phyloP scores from a whole-genome alignment of 1,140 invertebrate genomes.

The Orchesella cincta region DNA sequence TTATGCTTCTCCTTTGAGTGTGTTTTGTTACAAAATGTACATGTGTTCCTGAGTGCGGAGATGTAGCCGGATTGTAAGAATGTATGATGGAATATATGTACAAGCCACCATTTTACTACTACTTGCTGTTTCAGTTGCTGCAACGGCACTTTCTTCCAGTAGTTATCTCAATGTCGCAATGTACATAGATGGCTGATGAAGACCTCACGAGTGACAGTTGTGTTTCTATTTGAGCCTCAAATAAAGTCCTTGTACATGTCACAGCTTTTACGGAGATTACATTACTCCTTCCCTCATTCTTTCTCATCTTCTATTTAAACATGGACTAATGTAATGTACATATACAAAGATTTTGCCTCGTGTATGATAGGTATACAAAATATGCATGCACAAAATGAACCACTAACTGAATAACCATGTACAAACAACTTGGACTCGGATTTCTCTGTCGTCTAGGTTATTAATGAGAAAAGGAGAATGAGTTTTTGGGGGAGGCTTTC shows the following conservation, averaged over 20 bases:
- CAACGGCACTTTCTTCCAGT: not conserved
- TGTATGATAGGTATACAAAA: too few species aligned
- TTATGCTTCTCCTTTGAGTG: conserved; percentile 4
- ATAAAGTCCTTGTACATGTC: not conserved
- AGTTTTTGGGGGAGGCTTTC: too few species aligned
- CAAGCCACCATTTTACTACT: not conserved
- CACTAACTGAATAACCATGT: too few species aligned
- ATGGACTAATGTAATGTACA: not conserved
- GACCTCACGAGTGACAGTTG: conserved; percentile 10
- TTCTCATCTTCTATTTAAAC: not conserved
- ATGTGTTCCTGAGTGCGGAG: not conserved
- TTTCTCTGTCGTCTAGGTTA: not conserved
- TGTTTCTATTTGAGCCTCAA: conserved; percentile 24
- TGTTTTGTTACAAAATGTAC: not conserved
- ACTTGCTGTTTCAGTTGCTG: not conserved
- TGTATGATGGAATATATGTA: not conserved
- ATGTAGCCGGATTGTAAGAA: not conserved
- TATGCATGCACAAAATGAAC: too few species aligned
- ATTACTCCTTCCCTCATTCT: not conserved
- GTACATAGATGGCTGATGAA: not conserved
- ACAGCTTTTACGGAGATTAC: conserved; percentile 20
- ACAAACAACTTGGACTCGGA: not conserved
- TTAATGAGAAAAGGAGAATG: not conserved
- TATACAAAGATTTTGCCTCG: too few species aligned
- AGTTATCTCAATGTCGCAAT: not conserved